These are phyloP conservation scores for Hipparchia semele DNA, from an alignment of 2,888 invertebrate species.

Conservation along the genomic window DNA sequence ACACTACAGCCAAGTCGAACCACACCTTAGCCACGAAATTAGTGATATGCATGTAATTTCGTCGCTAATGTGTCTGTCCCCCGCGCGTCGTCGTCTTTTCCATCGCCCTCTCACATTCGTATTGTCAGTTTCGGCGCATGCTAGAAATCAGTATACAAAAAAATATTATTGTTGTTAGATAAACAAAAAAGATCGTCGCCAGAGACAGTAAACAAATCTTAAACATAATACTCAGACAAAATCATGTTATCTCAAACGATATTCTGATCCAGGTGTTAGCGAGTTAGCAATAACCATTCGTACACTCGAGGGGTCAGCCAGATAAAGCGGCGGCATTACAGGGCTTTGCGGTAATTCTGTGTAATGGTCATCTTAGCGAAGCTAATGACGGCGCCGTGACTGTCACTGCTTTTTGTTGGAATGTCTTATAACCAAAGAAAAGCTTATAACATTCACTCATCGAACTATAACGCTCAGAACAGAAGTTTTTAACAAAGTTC, in stretches of 20 bases:
- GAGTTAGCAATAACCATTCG: conserved; percentile 40
- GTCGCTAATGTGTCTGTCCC: no score
- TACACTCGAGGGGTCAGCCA: conserved; percentile 44
- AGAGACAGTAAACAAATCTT: neutral
- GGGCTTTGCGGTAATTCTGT: conserved; percentile 52
- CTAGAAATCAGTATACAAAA: no score
- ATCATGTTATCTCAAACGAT: conserved; percentile 11
- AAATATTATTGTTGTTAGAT: no score
- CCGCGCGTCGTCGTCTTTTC: no score
- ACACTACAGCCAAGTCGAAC: no score
- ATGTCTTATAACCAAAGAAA: neutral
- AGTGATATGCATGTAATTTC: no score
- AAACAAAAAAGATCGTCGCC: no score
- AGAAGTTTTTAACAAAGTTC: no score
- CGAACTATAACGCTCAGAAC: no score
- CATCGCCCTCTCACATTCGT: no score
- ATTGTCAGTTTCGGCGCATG: no score
- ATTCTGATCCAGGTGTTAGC: conserved; percentile 38
- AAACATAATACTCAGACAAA: neutral
- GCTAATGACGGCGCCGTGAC: conserved; percentile 60
- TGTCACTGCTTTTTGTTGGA: conserved; percentile 11
- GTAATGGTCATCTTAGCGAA: conserved; percentile 57
- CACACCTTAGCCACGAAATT: no score
- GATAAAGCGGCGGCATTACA: conserved; percentile 50
- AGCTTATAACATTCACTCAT: neutral